Conservation (phyloP, 1,140 invertebrate genomes). For the Bombus pascuorum region DNA sequence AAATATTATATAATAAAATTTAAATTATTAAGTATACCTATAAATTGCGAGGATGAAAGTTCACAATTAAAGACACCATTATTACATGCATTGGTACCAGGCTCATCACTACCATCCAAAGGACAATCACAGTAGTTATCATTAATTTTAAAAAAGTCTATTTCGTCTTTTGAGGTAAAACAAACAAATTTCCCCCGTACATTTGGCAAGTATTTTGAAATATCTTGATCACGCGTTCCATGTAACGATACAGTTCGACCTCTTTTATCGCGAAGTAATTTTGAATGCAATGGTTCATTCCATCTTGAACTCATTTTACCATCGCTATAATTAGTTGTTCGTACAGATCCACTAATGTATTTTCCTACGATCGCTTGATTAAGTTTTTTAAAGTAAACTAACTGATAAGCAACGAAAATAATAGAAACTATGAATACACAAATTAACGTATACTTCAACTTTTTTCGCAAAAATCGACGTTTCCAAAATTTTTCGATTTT, state of each 20-base stretch:
- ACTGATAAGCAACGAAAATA: constrained; percentile 56
- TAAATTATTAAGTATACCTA: constrained; percentile 52
- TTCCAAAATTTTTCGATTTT: constrained; percentile 57
- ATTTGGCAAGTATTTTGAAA: constrained; percentile 76
- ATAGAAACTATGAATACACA: constrained; percentile 46
- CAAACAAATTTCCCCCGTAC: constrained; percentile 78
- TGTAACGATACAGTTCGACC: constrained; percentile 65
- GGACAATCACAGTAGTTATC: constrained; percentile 97
- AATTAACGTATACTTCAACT: constrained; percentile 51
- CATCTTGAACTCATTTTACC: constrained; percentile 53
- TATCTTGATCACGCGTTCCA: constrained; percentile 71
- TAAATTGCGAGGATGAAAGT: constrained; percentile 29
- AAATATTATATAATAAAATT: constrained; percentile 7
- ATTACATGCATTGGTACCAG: constrained; percentile 93
- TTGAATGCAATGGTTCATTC: constrained; percentile 61
- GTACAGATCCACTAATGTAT: constrained; percentile 51
- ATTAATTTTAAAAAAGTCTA: constrained; percentile 89
- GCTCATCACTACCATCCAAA: constrained; percentile 93
- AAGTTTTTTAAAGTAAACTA: constrained; percentile 59
- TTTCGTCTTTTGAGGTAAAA: constrained; percentile 75
- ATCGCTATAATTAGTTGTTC: constrained; percentile 25
- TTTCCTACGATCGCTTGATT: constrained; percentile 54
- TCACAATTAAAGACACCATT: constrained; percentile 92
- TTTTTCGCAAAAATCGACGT: constrained; percentile 48
- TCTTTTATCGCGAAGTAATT: constrained; percentile 62